These are phyloP conservation scores for Entomobrya multifasciata DNA, from an alignment of 2,888 invertebrate genomes.

Conservation along the genomic window DNA sequence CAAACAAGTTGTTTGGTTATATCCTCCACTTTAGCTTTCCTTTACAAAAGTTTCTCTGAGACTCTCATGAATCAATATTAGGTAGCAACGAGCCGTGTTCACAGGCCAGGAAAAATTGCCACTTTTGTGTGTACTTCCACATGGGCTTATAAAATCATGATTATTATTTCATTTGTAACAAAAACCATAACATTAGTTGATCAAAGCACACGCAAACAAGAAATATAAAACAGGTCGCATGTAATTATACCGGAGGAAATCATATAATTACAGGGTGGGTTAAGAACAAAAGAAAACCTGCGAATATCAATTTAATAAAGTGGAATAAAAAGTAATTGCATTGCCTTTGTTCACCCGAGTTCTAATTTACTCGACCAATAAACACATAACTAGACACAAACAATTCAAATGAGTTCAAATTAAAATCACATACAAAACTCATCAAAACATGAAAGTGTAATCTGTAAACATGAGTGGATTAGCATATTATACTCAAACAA, in stretches of 20 bases:
- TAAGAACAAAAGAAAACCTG: constrained; percentile 16
- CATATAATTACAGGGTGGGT: constrained; percentile 17
- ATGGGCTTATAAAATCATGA: constrained; percentile 1
- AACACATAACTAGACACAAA: not conserved
- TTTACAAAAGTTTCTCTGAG: not conserved
- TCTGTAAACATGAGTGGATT: not conserved
- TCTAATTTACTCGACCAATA: no score
- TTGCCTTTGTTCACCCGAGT: no score
- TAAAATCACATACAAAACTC: not conserved
- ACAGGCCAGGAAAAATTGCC: constrained; percentile 3
- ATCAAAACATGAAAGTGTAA: not conserved
- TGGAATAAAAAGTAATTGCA: not conserved
- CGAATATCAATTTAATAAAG: not conserved
- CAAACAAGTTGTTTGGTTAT: no score
- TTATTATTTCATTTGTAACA: constrained; percentile 14
- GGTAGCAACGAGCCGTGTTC: constrained; percentile 16
- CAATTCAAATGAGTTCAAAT: not conserved
- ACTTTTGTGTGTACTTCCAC: constrained; percentile 1
- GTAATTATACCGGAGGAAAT: constrained; percentile 5
- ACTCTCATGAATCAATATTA: constrained; percentile 22
- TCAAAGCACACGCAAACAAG: constrained; percentile 26
- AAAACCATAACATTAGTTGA: not conserved
- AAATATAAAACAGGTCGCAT: not conserved
- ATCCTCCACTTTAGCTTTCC: not conserved
- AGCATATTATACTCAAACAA: no score